phyloP scores from a whole-genome alignment of 2,113 vertebrate genomes.

The Corythaixoides concolor region DNA sequence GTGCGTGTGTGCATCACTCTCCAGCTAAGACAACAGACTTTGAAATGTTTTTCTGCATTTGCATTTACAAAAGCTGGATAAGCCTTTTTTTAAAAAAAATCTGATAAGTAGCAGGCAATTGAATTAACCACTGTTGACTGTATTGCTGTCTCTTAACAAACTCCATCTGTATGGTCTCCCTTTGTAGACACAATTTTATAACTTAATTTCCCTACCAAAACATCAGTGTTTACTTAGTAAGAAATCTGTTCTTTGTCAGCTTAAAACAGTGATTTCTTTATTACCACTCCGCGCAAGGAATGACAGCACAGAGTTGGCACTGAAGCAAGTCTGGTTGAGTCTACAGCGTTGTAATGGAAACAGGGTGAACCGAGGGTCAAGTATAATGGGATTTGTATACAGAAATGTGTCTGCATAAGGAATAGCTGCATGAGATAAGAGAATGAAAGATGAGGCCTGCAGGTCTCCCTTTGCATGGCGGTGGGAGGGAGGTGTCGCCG shows the following conservation, averaged over 20 bases:
- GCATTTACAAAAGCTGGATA: conserved; percentile 58
- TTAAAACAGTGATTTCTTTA: conserved; percentile 90
- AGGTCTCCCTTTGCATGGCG: neutral
- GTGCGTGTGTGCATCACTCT: neutral
- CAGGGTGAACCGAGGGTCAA: conserved; percentile 66
- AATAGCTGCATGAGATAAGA: conserved; percentile 40
- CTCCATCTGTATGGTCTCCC: conserved; percentile 70
- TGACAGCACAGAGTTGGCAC: conserved; percentile 81
- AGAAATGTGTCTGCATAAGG: conserved; percentile 57
- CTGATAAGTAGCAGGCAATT: conserved; percentile 49
- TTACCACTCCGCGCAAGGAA: conserved; percentile 75
- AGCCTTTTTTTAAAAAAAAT: neutral
- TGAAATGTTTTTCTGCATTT: conserved; percentile 54
- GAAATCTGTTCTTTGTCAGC: conserved; percentile 91
- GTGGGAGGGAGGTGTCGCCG: neutral
- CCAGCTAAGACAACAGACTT: neutral
- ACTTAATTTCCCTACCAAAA: conserved; percentile 80
- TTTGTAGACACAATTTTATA: conserved; percentile 76
- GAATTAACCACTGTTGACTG: conserved; percentile 60
- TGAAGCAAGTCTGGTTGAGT: conserved; percentile 78
- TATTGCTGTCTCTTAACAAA: conserved; percentile 70
- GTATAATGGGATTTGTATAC: conserved; percentile 56
- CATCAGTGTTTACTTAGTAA: conserved; percentile 79
- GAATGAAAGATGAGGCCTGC: conserved; percentile 29
- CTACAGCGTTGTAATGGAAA: conserved; percentile 82